These are phyloP conservation scores for Sciurus niger DNA, from an alignment of 2,113 vertebrate species.

Conservation along the genomic window DNA sequence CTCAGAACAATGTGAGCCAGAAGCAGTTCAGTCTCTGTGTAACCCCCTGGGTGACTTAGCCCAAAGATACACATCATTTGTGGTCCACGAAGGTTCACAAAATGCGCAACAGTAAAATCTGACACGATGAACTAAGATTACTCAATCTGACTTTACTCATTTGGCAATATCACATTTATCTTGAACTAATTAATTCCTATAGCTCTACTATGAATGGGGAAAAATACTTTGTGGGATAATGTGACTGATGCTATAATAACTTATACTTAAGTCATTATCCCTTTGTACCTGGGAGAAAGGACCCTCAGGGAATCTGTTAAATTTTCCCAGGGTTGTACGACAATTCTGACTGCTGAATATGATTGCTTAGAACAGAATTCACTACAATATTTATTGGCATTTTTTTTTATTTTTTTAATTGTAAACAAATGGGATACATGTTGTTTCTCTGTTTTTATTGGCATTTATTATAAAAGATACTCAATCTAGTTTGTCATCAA, in stretches of 20 bases:
- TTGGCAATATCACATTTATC: background rate
- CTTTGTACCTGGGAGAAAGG: background rate
- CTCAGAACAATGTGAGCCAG: background rate
- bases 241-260: background rate
- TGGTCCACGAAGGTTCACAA: background rate
- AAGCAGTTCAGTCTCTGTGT: background rate
- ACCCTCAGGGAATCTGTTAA: background rate
- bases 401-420: background rate
- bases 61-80: background rate
- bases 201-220: background rate
- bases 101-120: background rate
- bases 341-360: background rate
- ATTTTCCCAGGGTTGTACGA: background rate
- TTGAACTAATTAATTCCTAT: background rate
- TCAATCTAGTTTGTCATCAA: background rate
- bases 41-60: accelerated
- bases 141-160: background rate
- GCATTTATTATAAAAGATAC: background rate
- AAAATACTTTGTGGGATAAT: background rate
- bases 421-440: no score
- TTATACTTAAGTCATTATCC: background rate
- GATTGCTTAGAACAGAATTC: background rate
- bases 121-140: background rate
- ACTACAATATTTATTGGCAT: background rate
- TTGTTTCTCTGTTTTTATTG: background rate